Evolutionary conservation across 1,140 invertebrate genomes (phyloP).

Genomic region (Apis cerana): DNA sequence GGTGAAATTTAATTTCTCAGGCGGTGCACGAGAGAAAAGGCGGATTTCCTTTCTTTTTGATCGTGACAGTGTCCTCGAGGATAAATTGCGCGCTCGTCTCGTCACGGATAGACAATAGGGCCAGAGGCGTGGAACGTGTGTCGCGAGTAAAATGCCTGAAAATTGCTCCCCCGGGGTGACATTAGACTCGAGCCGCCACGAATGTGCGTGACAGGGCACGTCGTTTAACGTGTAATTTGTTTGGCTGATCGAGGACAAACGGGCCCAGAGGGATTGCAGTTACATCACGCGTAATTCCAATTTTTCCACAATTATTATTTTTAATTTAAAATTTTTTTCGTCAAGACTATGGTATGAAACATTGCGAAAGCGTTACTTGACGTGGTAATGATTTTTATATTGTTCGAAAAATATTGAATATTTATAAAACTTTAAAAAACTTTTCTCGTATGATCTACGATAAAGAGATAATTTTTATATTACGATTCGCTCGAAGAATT

Average conservation of each 20-base stretch:
- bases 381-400: too few relatives aligned
- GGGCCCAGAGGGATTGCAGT: constrained; percentile 39
- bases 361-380: too few relatives aligned
- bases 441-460: too few relatives aligned
- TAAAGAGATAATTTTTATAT: too few relatives aligned
- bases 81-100: constrained; percentile 48
- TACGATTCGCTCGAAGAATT: too few relatives aligned
- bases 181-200: constrained; percentile 37
- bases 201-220: constrained; percentile 10
- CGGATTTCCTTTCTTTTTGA: constrained; percentile 20
- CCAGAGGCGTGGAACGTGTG: constrained; percentile 71
- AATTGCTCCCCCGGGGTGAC: constrained; percentile 66
- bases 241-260: constrained; percentile 44
- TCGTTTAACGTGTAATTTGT: constrained; percentile 61
- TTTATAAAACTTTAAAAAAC: too few relatives aligned
- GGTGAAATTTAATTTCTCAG: not conserved
- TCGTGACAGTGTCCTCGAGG: constrained; percentile 47
- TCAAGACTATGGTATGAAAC: too few relatives aligned
- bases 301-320: not conserved
- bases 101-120: constrained; percentile 48
- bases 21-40: not conserved
- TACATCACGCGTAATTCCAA: constrained; percentile 2
- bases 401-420: too few relatives aligned
- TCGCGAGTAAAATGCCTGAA: constrained; percentile 65
- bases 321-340: too few relatives aligned